Percentiles rank a stretch among this genome's conserved stretches.
These are phyloP conservation scores for Monomorium pharaonis DNA, from an alignment of 1,140 invertebrate species.

Conservation along the genomic window DNA sequence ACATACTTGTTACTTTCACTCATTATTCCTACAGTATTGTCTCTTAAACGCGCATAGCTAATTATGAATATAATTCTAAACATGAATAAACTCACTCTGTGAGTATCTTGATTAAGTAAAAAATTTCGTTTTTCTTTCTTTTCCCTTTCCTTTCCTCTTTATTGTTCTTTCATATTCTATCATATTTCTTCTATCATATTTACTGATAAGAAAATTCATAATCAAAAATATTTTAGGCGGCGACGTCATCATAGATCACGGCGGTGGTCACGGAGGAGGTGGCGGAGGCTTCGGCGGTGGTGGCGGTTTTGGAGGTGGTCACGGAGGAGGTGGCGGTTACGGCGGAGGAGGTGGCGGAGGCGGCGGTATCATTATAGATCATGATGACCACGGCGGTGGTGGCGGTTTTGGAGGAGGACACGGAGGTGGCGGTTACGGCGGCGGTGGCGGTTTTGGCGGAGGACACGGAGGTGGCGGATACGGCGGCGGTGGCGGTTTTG, in stretches of 20 bases:
- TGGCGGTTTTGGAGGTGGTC: constrained; percentile 36
- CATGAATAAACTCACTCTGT: background rate
- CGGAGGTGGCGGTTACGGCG: constrained; percentile 39
- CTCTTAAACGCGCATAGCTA: background rate
- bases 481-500: background rate
- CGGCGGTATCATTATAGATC: constrained; percentile 29
- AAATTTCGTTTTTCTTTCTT: background rate
- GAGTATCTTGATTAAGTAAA: background rate
- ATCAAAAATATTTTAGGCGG: constrained; percentile 27
- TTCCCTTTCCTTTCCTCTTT: background rate
- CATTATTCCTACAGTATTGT: background rate
- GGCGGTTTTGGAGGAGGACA: constrained; percentile 28
- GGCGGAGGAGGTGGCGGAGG: constrained; percentile 49
- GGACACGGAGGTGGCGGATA: constrained; percentile 35
- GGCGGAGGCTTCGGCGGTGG: background rate
- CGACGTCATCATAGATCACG: constrained; percentile 42
- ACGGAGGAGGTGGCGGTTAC: constrained; percentile 17
- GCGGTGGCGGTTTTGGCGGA: constrained; percentile 51
- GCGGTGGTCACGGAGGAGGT: constrained; percentile 54
- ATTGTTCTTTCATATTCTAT: background rate
- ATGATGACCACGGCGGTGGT: constrained; percentile 21
- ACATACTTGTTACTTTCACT: background rate
- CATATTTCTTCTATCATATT: background rate
- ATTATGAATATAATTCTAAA: background rate
- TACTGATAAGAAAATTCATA: background rate